Evolutionary conservation across 2,113 vertebrate genomes (phyloP).

Genomic region (Bos taurus): DNA sequence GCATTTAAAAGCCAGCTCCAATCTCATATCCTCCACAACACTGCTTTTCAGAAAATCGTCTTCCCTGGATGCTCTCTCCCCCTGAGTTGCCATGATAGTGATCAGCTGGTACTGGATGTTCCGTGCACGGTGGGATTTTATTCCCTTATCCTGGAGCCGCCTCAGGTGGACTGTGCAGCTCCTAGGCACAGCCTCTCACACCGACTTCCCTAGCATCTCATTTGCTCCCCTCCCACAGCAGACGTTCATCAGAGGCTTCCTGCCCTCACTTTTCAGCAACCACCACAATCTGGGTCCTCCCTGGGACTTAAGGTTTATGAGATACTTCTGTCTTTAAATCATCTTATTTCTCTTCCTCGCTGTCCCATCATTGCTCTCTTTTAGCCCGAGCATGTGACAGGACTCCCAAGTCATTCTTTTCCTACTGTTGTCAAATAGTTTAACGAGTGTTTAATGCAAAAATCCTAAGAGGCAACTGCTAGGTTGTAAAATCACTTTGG

Average conservation of each 20-base stretch:
- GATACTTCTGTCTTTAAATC: neutral
- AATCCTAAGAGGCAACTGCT: neutral
- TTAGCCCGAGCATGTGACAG: neutral
- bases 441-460: neutral
- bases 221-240: accelerated
- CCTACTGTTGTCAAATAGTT: neutral
- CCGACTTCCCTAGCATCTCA: neutral
- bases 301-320: neutral
- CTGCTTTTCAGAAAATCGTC: neutral
- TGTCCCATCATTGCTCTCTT: neutral
- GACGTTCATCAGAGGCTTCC: accelerated
- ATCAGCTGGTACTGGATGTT: neutral
- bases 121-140: neutral
- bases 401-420: neutral
- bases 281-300: neutral
- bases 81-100: neutral
- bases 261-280: neutral
- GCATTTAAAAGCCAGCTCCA: neutral
- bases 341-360: neutral
- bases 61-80: neutral
- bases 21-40: neutral
- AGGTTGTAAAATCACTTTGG: conserved; percentile 4
- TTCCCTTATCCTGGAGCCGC: accelerated
- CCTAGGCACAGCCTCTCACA: accelerated
- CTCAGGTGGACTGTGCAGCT: neutral